Evolutionary conservation across 2,113 vertebrate species (phyloP).

Genomic region (Psettodes erumei): DNA sequence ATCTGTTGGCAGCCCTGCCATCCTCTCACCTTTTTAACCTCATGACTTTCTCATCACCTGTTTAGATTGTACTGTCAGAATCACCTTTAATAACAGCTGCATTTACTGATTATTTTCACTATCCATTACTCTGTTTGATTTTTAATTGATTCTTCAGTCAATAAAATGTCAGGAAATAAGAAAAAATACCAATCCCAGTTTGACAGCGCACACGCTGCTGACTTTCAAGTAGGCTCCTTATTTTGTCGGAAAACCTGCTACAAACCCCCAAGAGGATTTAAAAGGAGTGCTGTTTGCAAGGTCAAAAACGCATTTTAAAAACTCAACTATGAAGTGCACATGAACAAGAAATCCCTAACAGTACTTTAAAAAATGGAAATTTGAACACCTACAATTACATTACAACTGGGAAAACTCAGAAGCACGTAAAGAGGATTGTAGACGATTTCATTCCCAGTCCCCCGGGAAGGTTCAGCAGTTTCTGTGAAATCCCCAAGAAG

Average conservation of each 20-base stretch:
- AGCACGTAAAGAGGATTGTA: not conserved
- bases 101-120: not conserved
- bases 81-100: not conserved
- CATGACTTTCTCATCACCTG: not conserved
- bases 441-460: not conserved
- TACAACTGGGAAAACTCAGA: not conserved
- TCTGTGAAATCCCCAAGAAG: not conserved
- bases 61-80: not conserved
- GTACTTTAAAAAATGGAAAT: not conserved
- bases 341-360: not conserved
- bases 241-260: constrained; percentile 18
- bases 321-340: not conserved
- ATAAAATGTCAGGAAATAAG: not conserved
- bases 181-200: not conserved
- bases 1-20: not conserved
- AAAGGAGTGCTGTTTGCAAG: not conserved
- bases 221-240: not conserved
- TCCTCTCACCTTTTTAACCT: not conserved
- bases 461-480: not conserved
- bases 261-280: not conserved
- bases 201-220: not conserved
- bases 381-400: not conserved
- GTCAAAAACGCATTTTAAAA: not conserved
- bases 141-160: not conserved
- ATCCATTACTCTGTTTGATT: not conserved